Evolutionary conservation across 2,797 vertebrate species (phyloP).

Genomic region (Lepilemur septentrionalis): DNA sequence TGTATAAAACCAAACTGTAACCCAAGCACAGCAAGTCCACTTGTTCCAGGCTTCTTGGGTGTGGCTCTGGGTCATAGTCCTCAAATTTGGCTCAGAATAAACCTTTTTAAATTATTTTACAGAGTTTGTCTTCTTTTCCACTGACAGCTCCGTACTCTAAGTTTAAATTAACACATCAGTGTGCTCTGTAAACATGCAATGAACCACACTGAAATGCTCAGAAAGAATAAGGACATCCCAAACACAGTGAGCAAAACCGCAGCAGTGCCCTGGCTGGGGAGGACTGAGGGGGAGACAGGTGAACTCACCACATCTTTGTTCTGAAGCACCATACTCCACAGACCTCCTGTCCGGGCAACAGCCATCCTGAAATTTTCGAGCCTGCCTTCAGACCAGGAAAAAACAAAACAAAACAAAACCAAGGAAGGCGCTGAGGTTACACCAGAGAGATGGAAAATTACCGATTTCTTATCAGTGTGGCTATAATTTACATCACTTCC

Average conservation of each 20-base stretch:
- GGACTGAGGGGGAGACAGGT: accelerated
- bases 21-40: too few species aligned
- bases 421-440: not conserved
- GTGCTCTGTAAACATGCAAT: not conserved
- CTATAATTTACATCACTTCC: not conserved
- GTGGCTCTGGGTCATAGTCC: too few species aligned
- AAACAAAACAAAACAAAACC: not conserved
- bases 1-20: too few species aligned
- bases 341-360: not conserved
- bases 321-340: not conserved
- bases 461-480: not conserved
- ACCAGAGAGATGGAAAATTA: not conserved
- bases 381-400: too few species aligned
- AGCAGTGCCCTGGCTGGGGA: not conserved
- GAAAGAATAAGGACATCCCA: not conserved
- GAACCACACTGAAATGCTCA: accelerated
- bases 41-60: too few species aligned
- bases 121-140: too few species aligned
- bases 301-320: too few species aligned
- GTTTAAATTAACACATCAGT: not conserved
- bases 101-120: too few species aligned
- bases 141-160: not conserved
- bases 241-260: not conserved
- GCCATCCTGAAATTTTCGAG: not conserved
- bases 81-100: too few species aligned